phyloP scores from a whole-genome alignment of 2,888 invertebrate species.

The Ochropleura plecta region DNA sequence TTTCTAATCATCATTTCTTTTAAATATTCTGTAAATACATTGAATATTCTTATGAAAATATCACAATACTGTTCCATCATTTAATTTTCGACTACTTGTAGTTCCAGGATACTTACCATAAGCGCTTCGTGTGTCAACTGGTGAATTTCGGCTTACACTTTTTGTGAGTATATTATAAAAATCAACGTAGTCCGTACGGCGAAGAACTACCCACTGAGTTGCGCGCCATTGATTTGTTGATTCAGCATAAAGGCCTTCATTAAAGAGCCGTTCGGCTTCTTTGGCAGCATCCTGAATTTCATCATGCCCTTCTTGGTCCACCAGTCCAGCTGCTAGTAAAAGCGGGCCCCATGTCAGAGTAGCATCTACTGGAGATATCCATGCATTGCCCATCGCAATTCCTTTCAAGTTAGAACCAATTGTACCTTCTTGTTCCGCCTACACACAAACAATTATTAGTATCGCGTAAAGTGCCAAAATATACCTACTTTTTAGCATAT shows the following conservation, averaged over 20 bases:
- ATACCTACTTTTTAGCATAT: background rate
- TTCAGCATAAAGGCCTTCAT: constrained; percentile 88
- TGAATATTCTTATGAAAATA: background rate
- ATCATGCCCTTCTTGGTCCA: constrained; percentile 92
- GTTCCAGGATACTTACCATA: constrained; percentile 68
- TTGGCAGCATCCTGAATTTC: constrained; percentile 90
- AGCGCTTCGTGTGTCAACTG: constrained; percentile 69
- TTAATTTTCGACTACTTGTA: background rate
- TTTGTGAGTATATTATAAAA: constrained; percentile 95
- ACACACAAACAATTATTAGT: constrained; percentile 28
- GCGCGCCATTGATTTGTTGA: constrained; percentile 92
- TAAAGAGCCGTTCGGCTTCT: constrained; percentile 89
- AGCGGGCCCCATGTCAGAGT: constrained; percentile 96
- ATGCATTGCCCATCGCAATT: constrained; percentile 96
- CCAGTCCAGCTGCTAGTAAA: constrained; percentile 93
- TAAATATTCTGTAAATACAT: constrained; percentile 75
- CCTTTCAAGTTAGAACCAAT: constrained; percentile 94
- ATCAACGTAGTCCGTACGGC: constrained; percentile 92
- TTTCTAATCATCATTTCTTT: constrained; percentile 80
- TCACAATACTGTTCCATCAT: background rate
- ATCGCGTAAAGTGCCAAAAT: background rate
- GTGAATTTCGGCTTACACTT: constrained; percentile 67
- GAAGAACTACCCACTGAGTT: constrained; percentile 92
- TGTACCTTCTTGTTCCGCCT: constrained; percentile 92
- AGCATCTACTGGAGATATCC: constrained; percentile 97